phyloP scores from a whole-genome alignment of 2,888 invertebrate genomes.

The Asteroscopus sphinx region DNA sequence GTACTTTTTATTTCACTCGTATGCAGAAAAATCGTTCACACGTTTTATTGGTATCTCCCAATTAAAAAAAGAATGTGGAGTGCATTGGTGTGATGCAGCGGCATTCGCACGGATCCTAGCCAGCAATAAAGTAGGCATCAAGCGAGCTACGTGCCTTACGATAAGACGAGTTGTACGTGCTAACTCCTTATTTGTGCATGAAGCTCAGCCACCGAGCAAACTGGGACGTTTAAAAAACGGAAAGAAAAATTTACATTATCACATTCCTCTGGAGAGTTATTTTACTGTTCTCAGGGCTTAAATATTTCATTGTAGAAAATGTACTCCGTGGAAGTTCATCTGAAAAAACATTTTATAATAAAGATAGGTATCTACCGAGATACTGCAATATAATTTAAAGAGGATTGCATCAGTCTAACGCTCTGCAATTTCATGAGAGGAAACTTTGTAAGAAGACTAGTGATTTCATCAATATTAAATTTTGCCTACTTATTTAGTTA shows the following conservation, averaged over 20 bases:
- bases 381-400: conserved; percentile 36
- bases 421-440: conserved; percentile 15
- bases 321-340: conserved; percentile 42
- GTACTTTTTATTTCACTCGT: conserved; percentile 20
- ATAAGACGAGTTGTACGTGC: conserved; percentile 76
- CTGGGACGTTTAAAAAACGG: conserved; percentile 67
- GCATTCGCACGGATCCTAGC: conserved; percentile 66
- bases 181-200: conserved; percentile 69
- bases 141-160: conserved; percentile 76
- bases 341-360: conserved; percentile 41
- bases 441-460: conserved; percentile 5
- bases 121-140: conserved; percentile 84
- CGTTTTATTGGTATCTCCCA: conserved; percentile 61
- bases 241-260: conserved; percentile 72
- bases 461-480: conserved; percentile 14
- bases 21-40: conserved; percentile 38
- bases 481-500: background rate
- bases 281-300: conserved; percentile 58
- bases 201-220: conserved; percentile 67
- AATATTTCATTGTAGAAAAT: conserved; percentile 59
- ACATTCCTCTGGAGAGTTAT: conserved; percentile 70
- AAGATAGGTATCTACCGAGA: conserved; percentile 34
- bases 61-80: conserved; percentile 67
- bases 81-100: conserved; percentile 71
- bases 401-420: conserved; percentile 28